Evolutionary conservation across 2,888 invertebrate genomes (phyloP), one percentile per base, ranked within the genome.

Genomic region (Sarcophaga variegata): DNA sequence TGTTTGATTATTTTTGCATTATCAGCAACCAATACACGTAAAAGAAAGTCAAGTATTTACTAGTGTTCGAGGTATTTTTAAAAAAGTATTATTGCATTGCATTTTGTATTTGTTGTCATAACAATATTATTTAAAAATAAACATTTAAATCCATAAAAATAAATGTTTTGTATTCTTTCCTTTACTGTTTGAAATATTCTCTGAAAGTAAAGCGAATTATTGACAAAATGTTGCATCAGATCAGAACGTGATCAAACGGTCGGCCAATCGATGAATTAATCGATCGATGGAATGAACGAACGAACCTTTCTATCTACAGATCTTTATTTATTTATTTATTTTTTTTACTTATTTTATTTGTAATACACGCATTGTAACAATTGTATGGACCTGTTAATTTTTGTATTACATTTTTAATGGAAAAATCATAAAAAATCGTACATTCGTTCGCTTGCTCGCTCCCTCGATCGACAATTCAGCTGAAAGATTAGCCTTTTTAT

Each of bases 161-260:
- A 74, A 66, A 70, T 63, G 63, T 59, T 25, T 20, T 8, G 47
- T 37, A 37, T 37, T 37, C 37, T 10, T 59, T 59, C 60, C 45
- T 63, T 79, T 66, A 25, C 54, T 69, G 37, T 64, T 64, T 20
- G 27, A 72, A 62, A 14, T 49, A 49, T 77, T 77, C 54, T 76
- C 20, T 71, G 71, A 80, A 86, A 82, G 70, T 79, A 69, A 78
- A 85, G 60, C 70, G 62, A 69, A 59, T 78, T 74, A 47, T 27
- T 37, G 37, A 37, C 37, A 2, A 67, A 72, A 64, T 59, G 66
- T 62, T 67, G 72, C 82, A 86, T 83, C 83, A 71, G 86, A 83
- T 86, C 79, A 72, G 79, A 80, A 80, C 86, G 86, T 86, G 86
- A 86, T 83, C 86, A 79, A 71, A 37, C 77, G 77, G 69, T 22